A percentile compares a stretch with the other conserved stretches of the same genome.
Conservation (phyloP, 2,888 invertebrate species). For the Leucozona laternaria region DNA sequence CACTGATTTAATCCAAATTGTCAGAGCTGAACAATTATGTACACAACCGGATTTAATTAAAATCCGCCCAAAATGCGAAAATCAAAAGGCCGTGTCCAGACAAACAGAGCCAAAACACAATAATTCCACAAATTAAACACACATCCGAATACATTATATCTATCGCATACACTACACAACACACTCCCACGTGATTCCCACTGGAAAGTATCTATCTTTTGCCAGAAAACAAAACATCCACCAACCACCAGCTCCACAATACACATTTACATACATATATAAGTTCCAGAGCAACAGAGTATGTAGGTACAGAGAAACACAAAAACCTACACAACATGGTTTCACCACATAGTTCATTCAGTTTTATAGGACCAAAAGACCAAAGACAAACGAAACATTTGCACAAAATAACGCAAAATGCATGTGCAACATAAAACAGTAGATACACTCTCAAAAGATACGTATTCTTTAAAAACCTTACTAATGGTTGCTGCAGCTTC, state of each 20-base stretch:
- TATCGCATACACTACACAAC: not conserved
- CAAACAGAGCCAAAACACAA: conserved; percentile 39
- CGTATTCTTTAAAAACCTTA: conserved; percentile 2
- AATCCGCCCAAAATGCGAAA: conserved; percentile 60
- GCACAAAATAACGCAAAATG: conserved; percentile 26
- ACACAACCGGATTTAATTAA: conserved; percentile 65
- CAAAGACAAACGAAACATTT: conserved; percentile 1
- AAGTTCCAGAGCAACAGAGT: not conserved
- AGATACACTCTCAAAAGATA: conserved; percentile 1
- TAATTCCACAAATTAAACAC: conserved; percentile 56
- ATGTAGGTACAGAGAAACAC: not conserved
- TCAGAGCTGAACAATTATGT: not conserved
- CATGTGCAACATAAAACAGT: not conserved
- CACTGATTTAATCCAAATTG: not conserved
- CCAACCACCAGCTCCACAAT: not conserved
- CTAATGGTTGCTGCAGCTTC: not conserved
- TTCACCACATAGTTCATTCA: conserved; percentile 28
- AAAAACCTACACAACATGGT: conserved; percentile 11
- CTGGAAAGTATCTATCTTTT: conserved; percentile 24
- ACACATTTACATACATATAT: not conserved
- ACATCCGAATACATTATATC: not conserved
- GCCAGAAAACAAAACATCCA: conserved; percentile 29
- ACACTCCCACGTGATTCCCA: conserved; percentile 43
- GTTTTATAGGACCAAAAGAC: conserved; percentile 39
- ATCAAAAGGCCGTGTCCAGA: conserved; percentile 53